These are phyloP conservation scores for Oscheius sp. DNA, from an alignment of 1,140 invertebrate species.

Conservation along the genomic window DNA sequence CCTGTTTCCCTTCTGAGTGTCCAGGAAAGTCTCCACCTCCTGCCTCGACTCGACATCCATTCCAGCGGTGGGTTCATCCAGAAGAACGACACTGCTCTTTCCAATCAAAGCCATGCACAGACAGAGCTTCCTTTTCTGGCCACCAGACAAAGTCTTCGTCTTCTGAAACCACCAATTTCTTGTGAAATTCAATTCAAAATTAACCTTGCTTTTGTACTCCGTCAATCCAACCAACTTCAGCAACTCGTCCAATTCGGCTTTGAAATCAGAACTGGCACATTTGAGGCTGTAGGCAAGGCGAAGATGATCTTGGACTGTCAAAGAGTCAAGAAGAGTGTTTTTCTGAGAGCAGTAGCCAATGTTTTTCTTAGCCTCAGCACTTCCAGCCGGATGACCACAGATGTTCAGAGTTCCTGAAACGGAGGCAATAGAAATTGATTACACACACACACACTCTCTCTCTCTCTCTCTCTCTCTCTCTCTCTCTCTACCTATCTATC, in stretches of 20 bases:
- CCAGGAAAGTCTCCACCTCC: conserved; percentile 63
- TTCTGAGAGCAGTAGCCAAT: conserved; percentile 39
- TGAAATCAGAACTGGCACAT: not conserved
- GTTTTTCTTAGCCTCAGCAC: not conserved
- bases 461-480: too few species aligned
- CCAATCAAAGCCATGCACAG: conserved; percentile 67
- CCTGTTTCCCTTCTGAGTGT: conserved; percentile 39
- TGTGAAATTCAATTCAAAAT: too few species aligned
- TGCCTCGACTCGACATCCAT: conserved; percentile 66
- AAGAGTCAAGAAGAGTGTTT: conserved; percentile 33
- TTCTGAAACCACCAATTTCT: conserved; percentile 11
- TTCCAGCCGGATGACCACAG: conserved; percentile 7
- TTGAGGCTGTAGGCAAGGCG: conserved; percentile 30
- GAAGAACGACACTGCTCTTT: conserved; percentile 69
- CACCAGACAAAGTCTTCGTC: conserved; percentile 69
- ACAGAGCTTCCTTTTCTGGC: conserved; percentile 79
- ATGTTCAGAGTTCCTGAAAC: not conserved
- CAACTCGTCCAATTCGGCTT: conserved; percentile 22
- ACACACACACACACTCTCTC: too few species aligned
- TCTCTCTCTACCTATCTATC: too few species aligned
- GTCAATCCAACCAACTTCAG: conserved; percentile 7
- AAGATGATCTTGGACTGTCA: conserved; percentile 40
- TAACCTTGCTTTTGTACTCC: conserved; percentile 27
- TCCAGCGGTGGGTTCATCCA: conserved; percentile 85
- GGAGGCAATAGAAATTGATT: not conserved